A percentile compares a stretch with the other conserved stretches of the same genome.
Evolutionary conservation across 2,888 invertebrate species (phyloP).

Genomic region (Sminthurinus aureus): DNA sequence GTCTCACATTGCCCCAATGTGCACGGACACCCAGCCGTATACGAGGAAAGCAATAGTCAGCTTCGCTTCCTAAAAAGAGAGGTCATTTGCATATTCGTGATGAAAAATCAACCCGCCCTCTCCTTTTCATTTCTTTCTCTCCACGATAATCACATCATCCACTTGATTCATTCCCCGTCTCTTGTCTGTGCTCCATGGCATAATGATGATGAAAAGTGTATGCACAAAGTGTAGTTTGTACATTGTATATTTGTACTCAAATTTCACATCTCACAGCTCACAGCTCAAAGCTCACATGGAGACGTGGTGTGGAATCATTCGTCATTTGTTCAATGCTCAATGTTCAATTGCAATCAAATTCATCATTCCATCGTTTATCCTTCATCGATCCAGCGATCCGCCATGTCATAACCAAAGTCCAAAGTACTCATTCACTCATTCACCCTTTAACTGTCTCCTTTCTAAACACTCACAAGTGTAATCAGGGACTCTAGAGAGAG

Average conservation of each 20-base stretch:
- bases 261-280: neutral
- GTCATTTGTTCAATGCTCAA: constrained; percentile 47
- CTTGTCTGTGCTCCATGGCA: too few species aligned
- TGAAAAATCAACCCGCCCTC: constrained; percentile 49
- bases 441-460: neutral
- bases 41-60: too few species aligned
- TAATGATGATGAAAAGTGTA: too few species aligned
- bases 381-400: constrained; percentile 30
- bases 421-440: neutral
- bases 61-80: constrained; percentile 10
- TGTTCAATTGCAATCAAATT: constrained; percentile 42
- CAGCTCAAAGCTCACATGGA: neutral
- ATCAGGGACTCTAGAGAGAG: neutral
- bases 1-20: neutral
- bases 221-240: neutral
- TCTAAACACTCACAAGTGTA: neutral
- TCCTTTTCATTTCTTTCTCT: constrained; percentile 12
- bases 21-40: too few species aligned
- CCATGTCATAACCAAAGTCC: constrained; percentile 16
- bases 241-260: neutral
- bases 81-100: constrained; percentile 59
- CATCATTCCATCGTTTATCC: constrained; percentile 33
- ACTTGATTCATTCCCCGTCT: constrained; percentile 50
- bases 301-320: constrained; percentile 43
- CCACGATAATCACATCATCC: constrained; percentile 59